Base-by-base conservation (phyloP, 2,888 invertebrate species). In the Drosophila crucigera region DNA sequence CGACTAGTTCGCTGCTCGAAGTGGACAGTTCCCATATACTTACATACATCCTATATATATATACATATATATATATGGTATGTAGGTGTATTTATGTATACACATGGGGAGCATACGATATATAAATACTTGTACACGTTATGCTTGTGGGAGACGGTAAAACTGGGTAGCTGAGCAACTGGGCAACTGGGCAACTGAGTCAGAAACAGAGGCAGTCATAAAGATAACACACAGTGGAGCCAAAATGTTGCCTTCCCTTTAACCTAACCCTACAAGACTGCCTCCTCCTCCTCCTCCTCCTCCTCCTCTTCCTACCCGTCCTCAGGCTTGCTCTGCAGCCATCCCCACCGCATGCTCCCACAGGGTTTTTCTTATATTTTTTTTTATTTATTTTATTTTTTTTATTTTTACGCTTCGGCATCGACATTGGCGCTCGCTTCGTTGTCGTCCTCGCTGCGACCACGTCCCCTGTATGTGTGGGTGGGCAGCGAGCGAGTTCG, bases 331-430 rank as follows among this genome's bases (percentile, higher is more conserved):
- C n/a, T 55, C 25, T 37, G 37, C 28, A 55, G 30, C 56, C 30
- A 41, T 30, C 14, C 16, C 22, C 50, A 58, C 58, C 53, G 60
- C 67, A 65, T 72, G 71, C 72, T 79, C 80, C 73, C 78, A 82
- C 71, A 78, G 84, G 82, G 62, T 68, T 64, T 65, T 68, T 41
- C 66, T 50, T 47, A 61, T 60, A 54, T 55, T 65, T 60, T 59
- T 64, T 63, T 66, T 31, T 31, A 31, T 76, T 86, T 73, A 61
- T n/a, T 25, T 30, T 31, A 31, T 62, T 52, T 35, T 63, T 28
- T 74, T 72, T 68, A 60, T 76, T 78, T 89, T 80, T 69, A 82
- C 80, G 73, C 79, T 90, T 82, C 76, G 85, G 85, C 80, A 43
- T 82, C 79, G 85, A 80, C 80, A 60, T 66, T 65, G 55, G 58